phyloP scores from a whole-genome alignment of 2,113 vertebrate species.

The Psammodynastes pulverulentus region DNA sequence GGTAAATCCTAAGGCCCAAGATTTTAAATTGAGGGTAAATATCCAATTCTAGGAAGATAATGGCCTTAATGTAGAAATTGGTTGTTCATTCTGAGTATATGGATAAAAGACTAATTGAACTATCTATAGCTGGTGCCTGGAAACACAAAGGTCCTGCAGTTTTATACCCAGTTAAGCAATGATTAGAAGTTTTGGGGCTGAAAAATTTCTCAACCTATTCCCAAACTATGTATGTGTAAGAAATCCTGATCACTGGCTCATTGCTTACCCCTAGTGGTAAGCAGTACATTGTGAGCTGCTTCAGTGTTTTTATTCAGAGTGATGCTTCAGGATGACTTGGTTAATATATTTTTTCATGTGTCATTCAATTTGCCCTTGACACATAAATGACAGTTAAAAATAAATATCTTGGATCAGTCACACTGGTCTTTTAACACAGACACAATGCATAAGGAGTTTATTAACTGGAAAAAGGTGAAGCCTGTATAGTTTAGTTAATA shows the following conservation, averaged over 20 bases:
- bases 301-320: not conserved
- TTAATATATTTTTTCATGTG: not conserved
- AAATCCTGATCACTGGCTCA: not conserved
- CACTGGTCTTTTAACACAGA: not conserved
- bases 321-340: not conserved
- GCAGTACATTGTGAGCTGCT: not conserved
- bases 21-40: not conserved
- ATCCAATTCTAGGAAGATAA: not conserved
- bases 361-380: not conserved
- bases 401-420: not conserved
- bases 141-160: not conserved
- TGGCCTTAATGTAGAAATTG: not conserved
- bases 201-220: not conserved
- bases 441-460: not conserved
- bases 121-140: not conserved
- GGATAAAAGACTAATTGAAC: not conserved
- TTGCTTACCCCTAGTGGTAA: not conserved
- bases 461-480: not conserved
- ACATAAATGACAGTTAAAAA: not conserved
- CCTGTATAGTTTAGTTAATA: not conserved
- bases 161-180: not conserved
- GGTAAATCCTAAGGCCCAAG: not conserved
- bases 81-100: not conserved
- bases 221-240: not conserved
- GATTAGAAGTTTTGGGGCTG: not conserved